Evolutionary conservation across 2,797 vertebrate genomes (phyloP).

Genomic region (Amniataba percoides): DNA sequence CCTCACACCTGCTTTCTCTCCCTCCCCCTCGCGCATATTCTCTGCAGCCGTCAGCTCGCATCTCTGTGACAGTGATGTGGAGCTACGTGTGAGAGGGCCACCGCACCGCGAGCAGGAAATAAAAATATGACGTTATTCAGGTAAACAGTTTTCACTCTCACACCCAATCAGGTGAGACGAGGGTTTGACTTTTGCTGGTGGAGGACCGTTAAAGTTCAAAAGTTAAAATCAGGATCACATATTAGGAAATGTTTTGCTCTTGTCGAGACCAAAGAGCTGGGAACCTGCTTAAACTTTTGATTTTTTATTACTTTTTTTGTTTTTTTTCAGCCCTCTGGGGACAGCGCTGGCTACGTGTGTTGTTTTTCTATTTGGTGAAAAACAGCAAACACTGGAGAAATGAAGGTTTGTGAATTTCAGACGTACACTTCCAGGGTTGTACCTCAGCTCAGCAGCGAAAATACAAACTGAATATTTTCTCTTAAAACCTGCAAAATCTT

Average conservation of each 20-base stretch:
- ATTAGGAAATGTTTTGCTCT: background rate
- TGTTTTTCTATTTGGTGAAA: conserved; percentile 3
- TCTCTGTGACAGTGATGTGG: conserved; percentile 37
- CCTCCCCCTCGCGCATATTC: conserved; percentile 23
- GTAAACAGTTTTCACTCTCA: conserved; percentile 13
- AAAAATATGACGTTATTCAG: conserved; percentile 7
- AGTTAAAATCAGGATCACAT: conserved; percentile 2
- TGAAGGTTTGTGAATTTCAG: background rate
- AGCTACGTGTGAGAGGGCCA: conserved; percentile 4
- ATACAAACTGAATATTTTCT: background rate
- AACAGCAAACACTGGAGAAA: background rate
- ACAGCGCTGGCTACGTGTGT: background rate
- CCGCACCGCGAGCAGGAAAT: background rate
- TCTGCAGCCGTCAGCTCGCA: conserved; percentile 40
- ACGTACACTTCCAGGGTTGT: background rate
- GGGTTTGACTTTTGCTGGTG: conserved; percentile 32
- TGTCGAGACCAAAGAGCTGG: background rate
- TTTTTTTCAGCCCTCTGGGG: background rate
- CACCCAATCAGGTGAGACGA: conserved; percentile 1
- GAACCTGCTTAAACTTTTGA: background rate
- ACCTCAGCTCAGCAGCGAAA: background rate
- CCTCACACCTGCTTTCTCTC: conserved; percentile 45
- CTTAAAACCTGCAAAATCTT: background rate
- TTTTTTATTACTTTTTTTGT: background rate
- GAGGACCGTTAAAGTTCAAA: conserved; percentile 2